Base-by-base conservation (phyloP, 2,888 invertebrate genomes). In the Agrochola lychnidis region DNA sequence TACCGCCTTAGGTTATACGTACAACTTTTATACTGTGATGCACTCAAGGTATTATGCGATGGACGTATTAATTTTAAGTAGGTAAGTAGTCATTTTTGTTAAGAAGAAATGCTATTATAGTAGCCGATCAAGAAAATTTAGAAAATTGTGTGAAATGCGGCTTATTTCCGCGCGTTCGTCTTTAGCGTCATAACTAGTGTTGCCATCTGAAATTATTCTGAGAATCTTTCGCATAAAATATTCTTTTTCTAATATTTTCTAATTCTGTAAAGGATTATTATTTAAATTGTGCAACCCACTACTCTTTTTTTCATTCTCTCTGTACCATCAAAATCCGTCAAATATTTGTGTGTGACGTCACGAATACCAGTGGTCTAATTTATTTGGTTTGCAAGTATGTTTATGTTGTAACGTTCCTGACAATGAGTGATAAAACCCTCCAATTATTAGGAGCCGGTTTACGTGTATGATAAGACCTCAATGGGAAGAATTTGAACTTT, bases 1-100 rank as follows among this genome's bases (percentile, higher is more conserved):
- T 95, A 95, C 95, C 95, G 91, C 89, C 91, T 91, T 92, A 92
- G 89, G 78, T 79, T 85, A 88, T 88, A 90, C 85, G 91, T 91
- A 88, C 86, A 77, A 88, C 70, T 84, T 83, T 80, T 79, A 68
- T 79, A 80, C 68, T 76, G 76, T 73, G 80, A 82, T 87, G 87
- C 85, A 79, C 78, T 82, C 79, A 42, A 59, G 78, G 56, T 84
- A 78, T 75, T 76, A 56, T 36, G 75, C 78, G 86, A 86, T 78
- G 57, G 68, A 57, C 53, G 10, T 25, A 57, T 79, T 69, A 75
- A 63, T 76, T 76, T 79, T 76, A 80, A 80, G 79, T 66, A 76
- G 80, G 76, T 76, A 80, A 80, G 79, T 66, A 76, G 80, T 76
- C 22, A 76, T 70, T 36, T 36, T 66, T 73, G 16, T 59, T 42